Evolutionary conservation across 2,113 vertebrate species (phyloP).

Genomic region (Raphicerus campestris): DNA sequence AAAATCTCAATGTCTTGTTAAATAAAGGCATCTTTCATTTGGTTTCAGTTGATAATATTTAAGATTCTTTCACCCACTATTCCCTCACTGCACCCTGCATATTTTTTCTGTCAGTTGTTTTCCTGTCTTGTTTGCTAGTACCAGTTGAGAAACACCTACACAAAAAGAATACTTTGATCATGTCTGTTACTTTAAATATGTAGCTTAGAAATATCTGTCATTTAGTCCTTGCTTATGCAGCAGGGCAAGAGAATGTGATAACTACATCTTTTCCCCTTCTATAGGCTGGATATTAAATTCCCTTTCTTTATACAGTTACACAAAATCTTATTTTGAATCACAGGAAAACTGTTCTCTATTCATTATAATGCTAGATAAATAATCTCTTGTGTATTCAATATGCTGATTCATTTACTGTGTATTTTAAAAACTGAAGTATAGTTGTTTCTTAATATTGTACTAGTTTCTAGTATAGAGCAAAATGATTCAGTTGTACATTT

Average conservation of each 20-base stretch:
- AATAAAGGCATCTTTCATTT: neutral
- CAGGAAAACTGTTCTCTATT: neutral
- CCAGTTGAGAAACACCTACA: neutral
- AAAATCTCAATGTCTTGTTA: neutral
- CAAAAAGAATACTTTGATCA: neutral
- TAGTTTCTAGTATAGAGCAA: neutral
- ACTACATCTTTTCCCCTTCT: neutral
- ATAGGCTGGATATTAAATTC: neutral
- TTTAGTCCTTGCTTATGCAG: neutral
- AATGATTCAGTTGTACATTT: neutral
- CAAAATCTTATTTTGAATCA: conserved; percentile 5
- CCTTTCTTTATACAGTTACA: neutral
- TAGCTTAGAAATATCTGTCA: neutral
- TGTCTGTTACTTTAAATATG: neutral
- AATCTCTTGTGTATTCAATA: neutral
- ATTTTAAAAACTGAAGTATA: neutral
- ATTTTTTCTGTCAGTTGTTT: neutral
- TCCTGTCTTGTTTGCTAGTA: neutral
- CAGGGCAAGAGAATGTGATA: neutral
- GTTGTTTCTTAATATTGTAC: neutral
- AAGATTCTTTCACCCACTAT: neutral
- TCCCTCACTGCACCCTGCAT: neutral
- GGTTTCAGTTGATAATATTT: neutral
- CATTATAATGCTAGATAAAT: neutral
- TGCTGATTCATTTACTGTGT: neutral